A percentile compares a stretch with the other conserved stretches of the same genome.
These are phyloP conservation scores for Trisateles emortualis DNA, from an alignment of 2,888 invertebrate species.

Conservation along the genomic window DNA sequence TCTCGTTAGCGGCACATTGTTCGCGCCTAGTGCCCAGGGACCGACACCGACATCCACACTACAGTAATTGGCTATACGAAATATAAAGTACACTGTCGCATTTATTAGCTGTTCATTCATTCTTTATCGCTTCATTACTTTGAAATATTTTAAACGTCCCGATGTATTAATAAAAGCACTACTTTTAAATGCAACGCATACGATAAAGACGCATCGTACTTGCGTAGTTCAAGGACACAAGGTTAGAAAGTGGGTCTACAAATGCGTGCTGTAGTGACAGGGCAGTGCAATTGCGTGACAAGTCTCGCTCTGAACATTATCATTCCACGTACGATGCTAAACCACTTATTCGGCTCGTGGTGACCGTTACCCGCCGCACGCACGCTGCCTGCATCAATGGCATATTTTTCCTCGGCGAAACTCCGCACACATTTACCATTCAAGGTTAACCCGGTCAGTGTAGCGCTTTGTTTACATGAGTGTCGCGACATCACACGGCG, in stretches of 20 bases:
- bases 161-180: background rate
- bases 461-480: slow-evolving; percentile 79
- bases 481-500: slow-evolving; percentile 59
- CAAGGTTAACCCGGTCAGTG: slow-evolving; percentile 85
- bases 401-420: slow-evolving; percentile 84
- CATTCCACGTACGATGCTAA: slow-evolving; percentile 83
- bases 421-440: slow-evolving; percentile 83
- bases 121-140: slow-evolving; percentile 10
- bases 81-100: slow-evolving; percentile 34
- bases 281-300: slow-evolving; percentile 75
- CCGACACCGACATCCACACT: slow-evolving; percentile 49
- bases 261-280: slow-evolving; percentile 70
- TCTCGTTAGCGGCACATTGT: slow-evolving; percentile 74
- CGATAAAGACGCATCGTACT: slow-evolving; percentile 16
- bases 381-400: slow-evolving; percentile 84
- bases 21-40: slow-evolving; percentile 52
- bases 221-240: slow-evolving; percentile 70
- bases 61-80: slow-evolving; percentile 50
- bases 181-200: slow-evolving; percentile 17
- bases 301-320: slow-evolving; percentile 78
- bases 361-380: slow-evolving; percentile 84
- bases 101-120: slow-evolving; percentile 34
- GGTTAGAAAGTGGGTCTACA: slow-evolving; percentile 77
- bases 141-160: slow-evolving; percentile 2
- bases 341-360: slow-evolving; percentile 83